Conservation (phyloP, 2,113 vertebrate species). For the Rhabdornis inornatus region DNA sequence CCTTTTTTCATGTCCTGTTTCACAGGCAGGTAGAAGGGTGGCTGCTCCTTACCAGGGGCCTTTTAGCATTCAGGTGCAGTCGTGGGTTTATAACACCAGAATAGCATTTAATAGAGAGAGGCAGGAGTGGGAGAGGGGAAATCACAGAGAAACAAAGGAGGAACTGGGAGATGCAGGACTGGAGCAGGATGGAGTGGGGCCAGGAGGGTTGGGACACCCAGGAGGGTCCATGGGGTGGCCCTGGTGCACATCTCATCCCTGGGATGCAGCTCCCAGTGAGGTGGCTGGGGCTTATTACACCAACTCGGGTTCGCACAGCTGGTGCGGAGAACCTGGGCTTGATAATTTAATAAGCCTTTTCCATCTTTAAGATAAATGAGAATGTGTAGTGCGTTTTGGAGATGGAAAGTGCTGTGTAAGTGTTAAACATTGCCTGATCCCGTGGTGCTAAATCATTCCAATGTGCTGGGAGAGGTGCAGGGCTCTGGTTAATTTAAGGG, state of each 20-base stretch:
- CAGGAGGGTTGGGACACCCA: background rate
- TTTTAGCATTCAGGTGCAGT: constrained; percentile 52
- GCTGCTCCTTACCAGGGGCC: constrained; percentile 29
- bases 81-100: constrained; percentile 5
- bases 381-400: background rate
- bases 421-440: background rate
- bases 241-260: background rate
- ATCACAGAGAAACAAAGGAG: constrained; percentile 26
- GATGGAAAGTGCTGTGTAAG: constrained; percentile 44
- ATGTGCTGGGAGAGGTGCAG: background rate
- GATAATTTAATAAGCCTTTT: constrained; percentile 51
- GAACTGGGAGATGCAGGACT: background rate
- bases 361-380: constrained; percentile 40
- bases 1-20: background rate
- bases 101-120: constrained; percentile 24
- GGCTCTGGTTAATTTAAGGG: background rate
- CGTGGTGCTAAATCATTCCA: background rate
- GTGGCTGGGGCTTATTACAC: background rate
- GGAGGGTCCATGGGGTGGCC: background rate
- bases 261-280: background rate
- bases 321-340: background rate
- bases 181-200: background rate
- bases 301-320: background rate
- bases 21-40: constrained; percentile 27
- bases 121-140: background rate